A percentile compares a stretch with the other conserved stretches of the same genome.
Conservation (phyloP, 2,888 invertebrate genomes). For the Diarsia rubi region DNA sequence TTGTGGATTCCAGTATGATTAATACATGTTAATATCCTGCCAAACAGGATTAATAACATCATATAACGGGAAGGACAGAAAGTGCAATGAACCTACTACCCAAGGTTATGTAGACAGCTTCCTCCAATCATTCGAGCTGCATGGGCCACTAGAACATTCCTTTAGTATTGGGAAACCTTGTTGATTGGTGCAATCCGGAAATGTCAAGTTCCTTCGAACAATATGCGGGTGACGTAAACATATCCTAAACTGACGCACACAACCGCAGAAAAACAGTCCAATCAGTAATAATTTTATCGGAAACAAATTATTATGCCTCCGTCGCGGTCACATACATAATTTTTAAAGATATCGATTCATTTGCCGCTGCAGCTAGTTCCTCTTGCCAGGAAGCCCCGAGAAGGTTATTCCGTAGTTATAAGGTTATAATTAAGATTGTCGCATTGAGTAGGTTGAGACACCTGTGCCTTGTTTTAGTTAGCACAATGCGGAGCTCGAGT, state of each 20-base stretch:
- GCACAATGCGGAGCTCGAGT: constrained; percentile 86
- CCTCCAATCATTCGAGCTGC: not conserved
- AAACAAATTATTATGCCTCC: constrained; percentile 16
- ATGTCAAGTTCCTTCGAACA: not conserved
- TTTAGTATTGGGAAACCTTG: not conserved
- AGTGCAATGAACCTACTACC: not conserved
- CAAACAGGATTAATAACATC: not conserved
- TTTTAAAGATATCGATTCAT: constrained; percentile 47
- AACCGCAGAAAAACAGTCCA: not conserved
- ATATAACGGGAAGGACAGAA: not conserved
- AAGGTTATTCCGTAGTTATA: constrained; percentile 77
- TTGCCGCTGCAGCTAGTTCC: constrained; percentile 58
- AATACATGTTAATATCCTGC: not conserved
- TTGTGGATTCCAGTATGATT: not conserved
- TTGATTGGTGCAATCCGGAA: not conserved
- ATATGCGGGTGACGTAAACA: constrained; percentile 37
- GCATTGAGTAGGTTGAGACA: constrained; percentile 74
- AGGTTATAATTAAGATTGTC: constrained; percentile 73
- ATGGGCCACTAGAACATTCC: not conserved
- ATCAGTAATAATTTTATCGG: constrained; percentile 9
- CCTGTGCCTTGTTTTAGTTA: constrained; percentile 81
- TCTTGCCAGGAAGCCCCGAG: constrained; percentile 74
- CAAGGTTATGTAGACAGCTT: not conserved
- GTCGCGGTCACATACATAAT: constrained; percentile 27
- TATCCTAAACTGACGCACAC: constrained; percentile 21